Evolutionary conservation across 2,113 vertebrate genomes (phyloP).

Genomic region (Coracopsis vasa): DNA sequence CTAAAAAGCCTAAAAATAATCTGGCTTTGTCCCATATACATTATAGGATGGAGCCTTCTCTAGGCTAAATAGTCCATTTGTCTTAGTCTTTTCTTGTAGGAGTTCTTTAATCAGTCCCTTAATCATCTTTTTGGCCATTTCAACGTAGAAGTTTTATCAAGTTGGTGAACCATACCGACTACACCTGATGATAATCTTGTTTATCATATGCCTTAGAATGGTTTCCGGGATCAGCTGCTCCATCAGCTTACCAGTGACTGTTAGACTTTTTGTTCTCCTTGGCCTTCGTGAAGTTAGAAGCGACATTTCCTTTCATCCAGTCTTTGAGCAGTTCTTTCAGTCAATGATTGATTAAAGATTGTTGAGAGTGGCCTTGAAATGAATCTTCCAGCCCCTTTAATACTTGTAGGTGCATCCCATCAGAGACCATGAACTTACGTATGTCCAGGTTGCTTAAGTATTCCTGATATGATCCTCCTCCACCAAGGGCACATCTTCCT

Average conservation of each 20-base stretch:
- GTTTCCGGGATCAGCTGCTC: background rate
- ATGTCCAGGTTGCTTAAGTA: background rate
- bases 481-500: background rate
- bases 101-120: background rate
- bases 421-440: background rate
- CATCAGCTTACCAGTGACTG: background rate
- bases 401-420: too few relatives aligned
- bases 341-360: background rate
- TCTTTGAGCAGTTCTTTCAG: background rate
- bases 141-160: background rate
- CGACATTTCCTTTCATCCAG: background rate
- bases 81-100: background rate
- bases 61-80: background rate
- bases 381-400: background rate
- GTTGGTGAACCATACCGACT: background rate
- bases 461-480: background rate
- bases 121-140: background rate
- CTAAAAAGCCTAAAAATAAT: background rate
- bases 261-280: background rate
- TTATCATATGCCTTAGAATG: background rate
- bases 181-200: background rate
- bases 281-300: background rate
- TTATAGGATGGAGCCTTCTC: background rate
- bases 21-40: background rate
- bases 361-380: background rate